Evolutionary conservation across 1,140 invertebrate species (phyloP), one percentile per base, ranked within the genome.

Genomic region (Conopomorpha cramerella): DNA sequence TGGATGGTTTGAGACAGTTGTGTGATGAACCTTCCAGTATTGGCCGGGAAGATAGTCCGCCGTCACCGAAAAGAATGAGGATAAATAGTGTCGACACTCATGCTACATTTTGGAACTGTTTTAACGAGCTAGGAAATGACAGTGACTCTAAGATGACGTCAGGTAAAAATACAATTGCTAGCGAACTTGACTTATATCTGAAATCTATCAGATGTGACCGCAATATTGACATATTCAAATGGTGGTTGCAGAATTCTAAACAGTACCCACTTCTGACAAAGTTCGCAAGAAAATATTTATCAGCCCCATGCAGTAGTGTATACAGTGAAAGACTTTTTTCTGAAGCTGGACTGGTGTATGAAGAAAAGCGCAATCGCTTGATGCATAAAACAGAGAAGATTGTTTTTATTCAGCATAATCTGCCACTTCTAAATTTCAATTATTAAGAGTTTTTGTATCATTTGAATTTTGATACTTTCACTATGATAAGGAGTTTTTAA

Each of bases 361-460:
- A 59, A 46, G 38, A 43, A 2, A 55, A 49, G 28, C 33, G 42
- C 12, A 59, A 45, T 30, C 30, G 44, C n/a, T 26, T 59, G 26
- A 36, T 46, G 16, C 47, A 46, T 39, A 55, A 45, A 35, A 48
- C 52, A 16, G 50, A 53, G 16, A 55, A 43, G 12, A 26, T 51
- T 3, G 45, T 52, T 7, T 58, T 55, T 35, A 43, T 58, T 41
- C 55, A 58, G 29, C 52, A 53, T 39, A 55, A 55, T 55, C 48
- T 51, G 27, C 49, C 51, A 13, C 25, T 49, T 17, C 33, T 52
- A 15, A 36, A 54, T 41, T 44, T 36, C 43, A 28, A 40, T 14
- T 45, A 45, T 28, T 40, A 34, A 39, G n/a, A n/a, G n/a, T n/a
- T n/a, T n/a, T n/a, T n/a, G n/a, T n/a, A n/a, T n/a, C n/a, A n/a